phyloP scores from a whole-genome alignment of 2,113 vertebrate genomes.

The Naja naja region DNA sequence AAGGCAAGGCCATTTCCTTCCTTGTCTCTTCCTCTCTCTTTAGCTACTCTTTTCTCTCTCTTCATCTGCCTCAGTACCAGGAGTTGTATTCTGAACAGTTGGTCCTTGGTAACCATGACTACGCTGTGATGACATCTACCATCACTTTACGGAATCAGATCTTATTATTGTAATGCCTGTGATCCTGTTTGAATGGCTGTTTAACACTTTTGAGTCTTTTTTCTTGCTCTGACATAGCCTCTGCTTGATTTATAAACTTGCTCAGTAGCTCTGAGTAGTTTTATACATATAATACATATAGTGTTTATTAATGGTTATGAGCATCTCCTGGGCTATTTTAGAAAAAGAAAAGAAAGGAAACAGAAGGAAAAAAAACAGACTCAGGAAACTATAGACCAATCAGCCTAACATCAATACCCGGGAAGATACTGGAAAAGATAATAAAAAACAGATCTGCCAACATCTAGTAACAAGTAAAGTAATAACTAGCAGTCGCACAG shows the following conservation, averaged over 20 bases:
- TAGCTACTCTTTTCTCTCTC: slow-evolving; percentile 23
- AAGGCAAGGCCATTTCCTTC: not conserved
- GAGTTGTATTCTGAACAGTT: slow-evolving; percentile 40
- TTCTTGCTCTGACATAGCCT: not conserved
- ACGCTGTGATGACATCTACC: slow-evolving; percentile 34
- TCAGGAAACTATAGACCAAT: no score
- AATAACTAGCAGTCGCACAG: no score
- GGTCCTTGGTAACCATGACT: slow-evolving; percentile 57
- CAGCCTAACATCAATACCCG: no score
- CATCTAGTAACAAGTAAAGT: no score
- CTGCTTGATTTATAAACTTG: not conserved
- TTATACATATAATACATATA: not conserved
- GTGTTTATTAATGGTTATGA: not conserved
- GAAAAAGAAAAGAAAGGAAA: no score
- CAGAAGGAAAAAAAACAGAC: no score
- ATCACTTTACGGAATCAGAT: slow-evolving; percentile 18
- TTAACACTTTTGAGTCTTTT: slow-evolving; percentile 11
- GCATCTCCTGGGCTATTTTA: not conserved
- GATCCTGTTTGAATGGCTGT: not conserved
- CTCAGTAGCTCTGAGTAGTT: not conserved
- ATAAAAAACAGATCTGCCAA: no score
- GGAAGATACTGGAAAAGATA: no score
- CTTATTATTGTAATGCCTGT: slow-evolving; percentile 28
- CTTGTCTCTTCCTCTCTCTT: not conserved
- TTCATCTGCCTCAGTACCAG: slow-evolving; percentile 24